Conservation (phyloP, 2,113 vertebrate species). For the Perognathus longimembris region DNA sequence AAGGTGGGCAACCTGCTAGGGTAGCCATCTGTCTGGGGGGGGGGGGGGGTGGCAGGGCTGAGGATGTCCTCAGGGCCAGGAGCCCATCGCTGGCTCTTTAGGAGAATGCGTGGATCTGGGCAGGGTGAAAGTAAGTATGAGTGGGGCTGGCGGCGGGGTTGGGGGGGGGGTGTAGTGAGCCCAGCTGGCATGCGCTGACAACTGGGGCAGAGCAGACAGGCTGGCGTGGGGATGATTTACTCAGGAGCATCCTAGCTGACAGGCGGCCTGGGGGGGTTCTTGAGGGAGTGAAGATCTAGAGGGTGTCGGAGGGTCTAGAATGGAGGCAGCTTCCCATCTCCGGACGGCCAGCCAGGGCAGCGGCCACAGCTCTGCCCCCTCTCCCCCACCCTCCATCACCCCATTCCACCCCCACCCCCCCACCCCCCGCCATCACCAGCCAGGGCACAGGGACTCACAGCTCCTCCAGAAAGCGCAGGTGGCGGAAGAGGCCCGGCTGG, state of each 20-base stretch:
- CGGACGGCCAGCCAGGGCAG: no score
- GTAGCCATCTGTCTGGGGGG: no score
- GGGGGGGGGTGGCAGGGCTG: no score
- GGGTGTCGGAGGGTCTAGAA: background rate
- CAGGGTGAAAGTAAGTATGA: background rate
- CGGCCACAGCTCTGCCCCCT: background rate
- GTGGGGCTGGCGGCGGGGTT: no score
- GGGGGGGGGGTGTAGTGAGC: background rate
- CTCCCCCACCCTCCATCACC: background rate
- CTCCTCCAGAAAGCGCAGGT: constrained; percentile 95
- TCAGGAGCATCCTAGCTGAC: background rate
- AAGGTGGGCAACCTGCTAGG: no score
- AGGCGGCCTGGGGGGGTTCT: background rate
- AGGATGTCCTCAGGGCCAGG: background rate
- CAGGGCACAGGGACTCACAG: constrained; percentile 93
- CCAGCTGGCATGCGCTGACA: background rate
- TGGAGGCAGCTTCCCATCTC: background rate
- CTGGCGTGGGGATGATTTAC: background rate
- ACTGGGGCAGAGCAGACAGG: background rate
- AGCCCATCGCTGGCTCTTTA: no score
- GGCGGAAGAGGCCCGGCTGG: constrained; percentile 89
- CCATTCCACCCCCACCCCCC: background rate
- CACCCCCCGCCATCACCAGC: no score
- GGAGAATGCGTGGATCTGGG: background rate
- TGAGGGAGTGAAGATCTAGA: background rate